Conservation (phyloP, 2,888 invertebrate genomes). For the Tetranychus piercei region DNA sequence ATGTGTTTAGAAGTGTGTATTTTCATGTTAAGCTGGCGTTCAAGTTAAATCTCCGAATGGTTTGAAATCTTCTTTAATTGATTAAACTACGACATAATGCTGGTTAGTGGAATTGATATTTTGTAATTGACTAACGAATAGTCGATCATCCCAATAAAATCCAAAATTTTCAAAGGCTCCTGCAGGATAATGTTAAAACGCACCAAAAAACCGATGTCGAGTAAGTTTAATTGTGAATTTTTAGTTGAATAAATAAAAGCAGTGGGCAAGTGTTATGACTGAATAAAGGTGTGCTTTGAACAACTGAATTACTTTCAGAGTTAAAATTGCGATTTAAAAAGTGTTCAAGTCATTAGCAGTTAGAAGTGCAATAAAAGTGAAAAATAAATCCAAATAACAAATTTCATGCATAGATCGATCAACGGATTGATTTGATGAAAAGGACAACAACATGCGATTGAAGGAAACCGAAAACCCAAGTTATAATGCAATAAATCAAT, state of each 20-base stretch:
- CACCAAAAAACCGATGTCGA: background rate
- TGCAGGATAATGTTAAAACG: background rate
- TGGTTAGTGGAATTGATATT: background rate
- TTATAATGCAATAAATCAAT: background rate
- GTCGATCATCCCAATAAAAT: conserved; percentile 2
- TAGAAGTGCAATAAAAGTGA: too few relatives aligned
- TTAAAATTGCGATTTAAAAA: too few relatives aligned
- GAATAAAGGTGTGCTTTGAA: too few relatives aligned
- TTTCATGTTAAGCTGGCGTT: too few relatives aligned
- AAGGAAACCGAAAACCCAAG: background rate
- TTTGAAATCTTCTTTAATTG: background rate
- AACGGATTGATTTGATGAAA: background rate
- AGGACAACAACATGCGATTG: background rate
- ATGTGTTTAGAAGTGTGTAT: background rate
- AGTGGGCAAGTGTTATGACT: too few relatives aligned
- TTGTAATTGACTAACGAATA: background rate
- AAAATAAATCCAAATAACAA: too few relatives aligned
- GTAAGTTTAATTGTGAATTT: background rate
- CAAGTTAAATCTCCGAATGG: too few relatives aligned
- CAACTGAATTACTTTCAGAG: too few relatives aligned
- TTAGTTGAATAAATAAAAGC: too few relatives aligned
- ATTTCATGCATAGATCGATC: background rate
- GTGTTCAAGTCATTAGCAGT: too few relatives aligned
- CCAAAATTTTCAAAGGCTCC: conserved; percentile 9
- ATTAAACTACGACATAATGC: background rate